Conservation (phyloP, 2,888 invertebrate species). For the Escarpia spicata region DNA sequence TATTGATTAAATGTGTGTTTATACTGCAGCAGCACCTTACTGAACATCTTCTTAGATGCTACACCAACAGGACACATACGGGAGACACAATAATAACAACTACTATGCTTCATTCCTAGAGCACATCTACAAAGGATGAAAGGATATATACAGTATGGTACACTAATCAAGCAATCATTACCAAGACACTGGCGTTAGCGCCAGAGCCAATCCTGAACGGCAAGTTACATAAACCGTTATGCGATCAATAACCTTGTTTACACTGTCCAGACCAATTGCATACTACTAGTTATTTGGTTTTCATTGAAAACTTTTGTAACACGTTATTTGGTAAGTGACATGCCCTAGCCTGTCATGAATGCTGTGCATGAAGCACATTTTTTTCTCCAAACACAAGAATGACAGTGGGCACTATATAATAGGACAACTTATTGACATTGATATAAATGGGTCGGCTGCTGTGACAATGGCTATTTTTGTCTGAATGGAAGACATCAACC, state of each 20-base stretch:
- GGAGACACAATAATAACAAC: neutral
- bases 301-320: neutral
- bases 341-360: neutral
- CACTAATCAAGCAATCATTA: neutral
- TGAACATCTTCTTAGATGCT: too few relatives aligned
- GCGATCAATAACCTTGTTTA: neutral
- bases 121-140: neutral
- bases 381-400: neutral
- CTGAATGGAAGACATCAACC: too few relatives aligned
- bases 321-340: neutral
- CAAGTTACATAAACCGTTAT: neutral
- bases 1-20: too few relatives aligned
- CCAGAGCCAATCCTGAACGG: neutral
- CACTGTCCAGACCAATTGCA: neutral
- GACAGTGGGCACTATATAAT: too few relatives aligned
- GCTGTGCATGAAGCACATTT: neutral
- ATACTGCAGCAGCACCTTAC: too few relatives aligned
- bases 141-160: neutral
- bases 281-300: neutral
- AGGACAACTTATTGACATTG: too few relatives aligned
- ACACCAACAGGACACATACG: too few relatives aligned
- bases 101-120: too few relatives aligned
- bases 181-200: too few relatives aligned
- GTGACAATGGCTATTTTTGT: too few relatives aligned
- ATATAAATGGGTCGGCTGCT: too few relatives aligned